These are phyloP conservation scores for Bathynomus jamesi DNA, from an alignment of 1,140 invertebrate species.

Conservation along the genomic window DNA sequence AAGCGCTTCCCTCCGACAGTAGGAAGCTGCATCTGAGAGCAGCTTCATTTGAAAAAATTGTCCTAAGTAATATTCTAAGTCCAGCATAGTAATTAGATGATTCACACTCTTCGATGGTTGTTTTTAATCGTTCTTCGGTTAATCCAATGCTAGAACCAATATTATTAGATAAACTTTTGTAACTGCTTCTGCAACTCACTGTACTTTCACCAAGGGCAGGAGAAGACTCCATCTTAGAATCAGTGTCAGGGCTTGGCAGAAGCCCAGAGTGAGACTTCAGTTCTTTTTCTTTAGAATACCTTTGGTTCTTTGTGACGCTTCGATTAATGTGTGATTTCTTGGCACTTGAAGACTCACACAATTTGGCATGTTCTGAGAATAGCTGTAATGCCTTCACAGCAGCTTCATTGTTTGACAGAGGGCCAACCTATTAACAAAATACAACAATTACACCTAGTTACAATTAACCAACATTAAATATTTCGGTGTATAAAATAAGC, in stretches of 20 bases:
- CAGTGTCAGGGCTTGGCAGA: not conserved
- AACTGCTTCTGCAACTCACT: not conserved
- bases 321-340: constrained; percentile 49
- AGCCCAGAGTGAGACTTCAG: not conserved
- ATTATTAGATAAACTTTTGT: not conserved
- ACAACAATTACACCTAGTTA: too few relatives aligned
- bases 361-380: constrained; percentile 69
- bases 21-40: constrained; percentile 21
- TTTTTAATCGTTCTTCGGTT: constrained; percentile 14
- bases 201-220: not conserved
- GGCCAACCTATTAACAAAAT: constrained; percentile 56
- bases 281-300: not conserved
- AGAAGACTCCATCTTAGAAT: not conserved
- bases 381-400: constrained; percentile 77
- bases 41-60: constrained; percentile 53
- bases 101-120: constrained; percentile 20
- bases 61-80: constrained; percentile 41
- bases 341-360: constrained; percentile 65
- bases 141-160: not conserved
- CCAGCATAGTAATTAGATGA: constrained; percentile 27
- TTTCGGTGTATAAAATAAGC: too few relatives aligned
- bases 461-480: too few relatives aligned
- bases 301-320: not conserved
- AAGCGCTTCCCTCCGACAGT: too few relatives aligned
- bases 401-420: constrained; percentile 73